Conservation (phyloP, 2,113 vertebrate species). For the Okapia johnstoni region DNA sequence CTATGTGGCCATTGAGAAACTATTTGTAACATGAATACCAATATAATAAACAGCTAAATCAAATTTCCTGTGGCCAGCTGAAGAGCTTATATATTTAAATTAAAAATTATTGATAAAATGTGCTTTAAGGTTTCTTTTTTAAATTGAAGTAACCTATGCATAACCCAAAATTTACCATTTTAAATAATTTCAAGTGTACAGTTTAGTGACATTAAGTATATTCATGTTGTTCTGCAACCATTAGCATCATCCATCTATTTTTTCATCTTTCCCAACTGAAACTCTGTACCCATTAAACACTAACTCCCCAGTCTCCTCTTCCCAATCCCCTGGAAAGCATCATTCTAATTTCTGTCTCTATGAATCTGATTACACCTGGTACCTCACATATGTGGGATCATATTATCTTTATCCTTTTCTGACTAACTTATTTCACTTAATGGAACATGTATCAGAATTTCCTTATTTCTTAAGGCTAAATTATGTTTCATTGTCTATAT, state of each 20-base stretch:
- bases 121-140: neutral
- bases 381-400: neutral
- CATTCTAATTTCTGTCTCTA: neutral
- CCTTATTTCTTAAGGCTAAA: neutral
- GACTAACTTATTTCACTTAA: neutral
- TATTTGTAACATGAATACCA: neutral
- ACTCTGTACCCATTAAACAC: neutral
- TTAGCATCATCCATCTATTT: neutral
- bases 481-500: neutral
- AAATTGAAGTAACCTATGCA: neutral
- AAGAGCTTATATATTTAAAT: neutral
- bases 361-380: neutral
- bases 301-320: neutral
- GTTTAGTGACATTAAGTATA: neutral
- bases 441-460: neutral
- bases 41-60: neutral
- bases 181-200: neutral
- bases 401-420: neutral
- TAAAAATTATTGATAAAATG: constrained; percentile 20
- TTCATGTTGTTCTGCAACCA: neutral
- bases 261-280: neutral
- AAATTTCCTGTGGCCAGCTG: neutral
- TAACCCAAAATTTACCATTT: neutral
- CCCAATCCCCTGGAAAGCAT: neutral
- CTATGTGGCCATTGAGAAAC: neutral